These are phyloP conservation scores for Drosophila mayaguana DNA, from an alignment of 2,888 invertebrate species.

Conservation along the genomic window DNA sequence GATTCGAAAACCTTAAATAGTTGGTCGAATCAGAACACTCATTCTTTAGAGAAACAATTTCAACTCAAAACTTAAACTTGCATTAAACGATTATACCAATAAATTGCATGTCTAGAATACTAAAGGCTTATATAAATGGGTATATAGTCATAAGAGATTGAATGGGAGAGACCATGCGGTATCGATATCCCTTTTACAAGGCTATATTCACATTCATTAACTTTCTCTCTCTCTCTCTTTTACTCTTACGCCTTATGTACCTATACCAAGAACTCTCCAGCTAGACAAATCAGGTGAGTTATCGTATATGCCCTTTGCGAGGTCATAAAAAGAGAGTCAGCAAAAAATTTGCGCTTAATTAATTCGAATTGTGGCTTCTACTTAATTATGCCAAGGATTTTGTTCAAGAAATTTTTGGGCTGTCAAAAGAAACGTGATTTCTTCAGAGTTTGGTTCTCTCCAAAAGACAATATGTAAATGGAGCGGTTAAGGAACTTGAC, in stretches of 20 bases:
- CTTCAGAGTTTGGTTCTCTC: not conserved
- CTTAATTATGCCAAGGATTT: conserved; percentile 42
- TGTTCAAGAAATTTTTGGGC: not conserved
- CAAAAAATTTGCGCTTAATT: conserved; percentile 9
- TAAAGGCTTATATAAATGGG: too few relatives aligned
- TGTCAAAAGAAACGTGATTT: not conserved
- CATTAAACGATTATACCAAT: not conserved
- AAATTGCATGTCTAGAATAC: not conserved
- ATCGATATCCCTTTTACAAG: not conserved
- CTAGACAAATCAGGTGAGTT: not conserved
- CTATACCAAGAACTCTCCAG: not conserved
- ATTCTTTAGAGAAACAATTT: too few relatives aligned
- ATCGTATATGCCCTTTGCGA: not conserved
- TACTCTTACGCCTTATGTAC: not conserved
- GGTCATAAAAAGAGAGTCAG: conserved; percentile 18
- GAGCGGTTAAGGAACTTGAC: conserved; percentile 5
- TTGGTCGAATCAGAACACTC: not conserved
- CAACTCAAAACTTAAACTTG: not conserved
- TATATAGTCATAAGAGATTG: too few relatives aligned
- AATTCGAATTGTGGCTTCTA: conserved; percentile 30
- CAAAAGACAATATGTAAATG: conserved; percentile 3
- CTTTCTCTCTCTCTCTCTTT: not conserved
- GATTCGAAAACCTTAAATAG: not conserved
- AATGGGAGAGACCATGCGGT: not conserved
- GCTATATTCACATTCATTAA: not conserved